Conservation (phyloP, 2,888 invertebrate species). For the Melolontha melolontha region DNA sequence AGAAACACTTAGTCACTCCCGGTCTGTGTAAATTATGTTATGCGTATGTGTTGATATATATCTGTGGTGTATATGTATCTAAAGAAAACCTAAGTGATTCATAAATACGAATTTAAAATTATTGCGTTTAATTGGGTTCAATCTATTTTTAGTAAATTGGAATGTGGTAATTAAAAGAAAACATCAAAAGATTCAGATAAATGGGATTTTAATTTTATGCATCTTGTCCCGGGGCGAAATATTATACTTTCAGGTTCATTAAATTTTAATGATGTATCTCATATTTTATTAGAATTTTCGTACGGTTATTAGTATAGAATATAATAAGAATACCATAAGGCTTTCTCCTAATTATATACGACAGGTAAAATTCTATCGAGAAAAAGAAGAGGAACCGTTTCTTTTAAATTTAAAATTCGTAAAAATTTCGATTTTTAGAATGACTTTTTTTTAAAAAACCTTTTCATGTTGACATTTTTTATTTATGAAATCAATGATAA, state of each 20-base stretch:
- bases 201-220: slow-evolving; percentile 2
- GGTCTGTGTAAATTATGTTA: not conserved
- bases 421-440: no score
- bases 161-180: slow-evolving; percentile 19
- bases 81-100: slow-evolving; percentile 19
- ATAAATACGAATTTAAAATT: slow-evolving; percentile 16
- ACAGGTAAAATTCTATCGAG: no score
- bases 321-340: no score
- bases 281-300: no score
- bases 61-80: not conserved
- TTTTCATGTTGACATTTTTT: no score
- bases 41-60: not conserved
- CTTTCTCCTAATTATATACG: no score
- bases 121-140: slow-evolving; percentile 10
- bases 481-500: no score
- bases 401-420: no score
- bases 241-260: not conserved
- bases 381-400: no score
- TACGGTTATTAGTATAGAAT: no score
- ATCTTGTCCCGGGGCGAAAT: not conserved
- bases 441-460: no score
- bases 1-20: slow-evolving; percentile 9
- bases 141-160: slow-evolving; percentile 27
- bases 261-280: no score
- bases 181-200: slow-evolving; percentile 5